phyloP scores from a whole-genome alignment of 2,113 vertebrate species.

The Trogon surrucura region DNA sequence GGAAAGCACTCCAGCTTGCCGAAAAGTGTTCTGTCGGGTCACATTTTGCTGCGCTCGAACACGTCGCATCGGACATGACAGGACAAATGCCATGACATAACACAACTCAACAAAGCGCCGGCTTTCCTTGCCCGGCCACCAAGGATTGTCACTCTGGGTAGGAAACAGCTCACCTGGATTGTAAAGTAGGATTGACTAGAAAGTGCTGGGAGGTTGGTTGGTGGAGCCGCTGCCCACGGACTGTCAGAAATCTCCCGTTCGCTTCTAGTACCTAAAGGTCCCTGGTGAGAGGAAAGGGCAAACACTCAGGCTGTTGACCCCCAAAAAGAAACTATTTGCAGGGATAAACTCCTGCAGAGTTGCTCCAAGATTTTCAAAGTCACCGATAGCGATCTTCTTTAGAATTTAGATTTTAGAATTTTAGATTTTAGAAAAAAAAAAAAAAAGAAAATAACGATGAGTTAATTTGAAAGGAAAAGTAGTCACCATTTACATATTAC shows the following conservation, averaged over 20 bases:
- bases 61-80: not conserved
- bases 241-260: not conserved
- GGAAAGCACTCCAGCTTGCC: not conserved
- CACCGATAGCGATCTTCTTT: not conserved
- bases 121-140: not conserved
- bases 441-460: not conserved
- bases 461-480: constrained; percentile 63
- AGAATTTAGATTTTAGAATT: too few relatives aligned
- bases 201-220: not conserved
- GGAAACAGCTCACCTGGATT: not conserved
- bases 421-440: not conserved
- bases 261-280: not conserved
- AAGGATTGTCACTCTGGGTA: not conserved
- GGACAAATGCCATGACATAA: not conserved
- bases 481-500: constrained; percentile 36
- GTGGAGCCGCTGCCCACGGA: not conserved
- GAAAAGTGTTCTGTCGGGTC: not conserved
- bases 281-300: not conserved
- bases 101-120: not conserved
- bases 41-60: not conserved
- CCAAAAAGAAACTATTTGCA: not conserved
- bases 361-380: not conserved
- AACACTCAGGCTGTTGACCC: not conserved
- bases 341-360: not conserved
- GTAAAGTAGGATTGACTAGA: not conserved